These are phyloP conservation scores for Phymastichus coffea DNA, from an alignment of 1,140 invertebrate species.

Conservation along the genomic window DNA sequence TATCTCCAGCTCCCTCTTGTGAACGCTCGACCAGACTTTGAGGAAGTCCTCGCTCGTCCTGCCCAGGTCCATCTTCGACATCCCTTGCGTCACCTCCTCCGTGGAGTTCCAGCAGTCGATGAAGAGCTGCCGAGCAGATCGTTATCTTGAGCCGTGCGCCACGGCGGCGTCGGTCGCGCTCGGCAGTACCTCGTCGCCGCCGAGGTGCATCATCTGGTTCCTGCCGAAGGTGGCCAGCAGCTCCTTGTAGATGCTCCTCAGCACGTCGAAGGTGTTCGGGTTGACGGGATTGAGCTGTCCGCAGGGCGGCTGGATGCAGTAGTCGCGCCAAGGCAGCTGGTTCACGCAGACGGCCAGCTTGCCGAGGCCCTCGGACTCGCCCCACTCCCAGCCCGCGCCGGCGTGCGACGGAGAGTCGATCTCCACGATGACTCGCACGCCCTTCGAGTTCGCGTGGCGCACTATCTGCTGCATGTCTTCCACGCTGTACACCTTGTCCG, in stretches of 20 bases:
- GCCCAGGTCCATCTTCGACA: slow-evolving; percentile 61
- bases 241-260: slow-evolving; percentile 68
- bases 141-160: too few relatives aligned
- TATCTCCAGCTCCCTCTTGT: slow-evolving; percentile 48
- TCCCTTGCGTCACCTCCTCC: slow-evolving; percentile 65
- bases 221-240: slow-evolving; percentile 66
- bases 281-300: slow-evolving; percentile 82
- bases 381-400: slow-evolving; percentile 80
- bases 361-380: slow-evolving; percentile 65
- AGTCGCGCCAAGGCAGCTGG: slow-evolving; percentile 73
- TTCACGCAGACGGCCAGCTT: slow-evolving; percentile 73
- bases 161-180: too few relatives aligned
- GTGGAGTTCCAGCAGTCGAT: slow-evolving; percentile 78
- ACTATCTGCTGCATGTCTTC: slow-evolving; percentile 68
- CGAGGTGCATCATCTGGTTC: slow-evolving; percentile 75
- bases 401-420: slow-evolving; percentile 81
- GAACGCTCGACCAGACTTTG: slow-evolving; percentile 69
- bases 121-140: too few relatives aligned
- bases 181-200: slow-evolving; percentile 87
- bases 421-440: slow-evolving; percentile 72
- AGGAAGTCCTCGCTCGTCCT: slow-evolving; percentile 63
- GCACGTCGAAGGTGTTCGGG: slow-evolving; percentile 69
- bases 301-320: slow-evolving; percentile 80
- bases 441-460: slow-evolving; percentile 66
- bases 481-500: slow-evolving; percentile 67